phyloP scores from a whole-genome alignment of 2,888 invertebrate genomes.

The Netelia inedita region DNA sequence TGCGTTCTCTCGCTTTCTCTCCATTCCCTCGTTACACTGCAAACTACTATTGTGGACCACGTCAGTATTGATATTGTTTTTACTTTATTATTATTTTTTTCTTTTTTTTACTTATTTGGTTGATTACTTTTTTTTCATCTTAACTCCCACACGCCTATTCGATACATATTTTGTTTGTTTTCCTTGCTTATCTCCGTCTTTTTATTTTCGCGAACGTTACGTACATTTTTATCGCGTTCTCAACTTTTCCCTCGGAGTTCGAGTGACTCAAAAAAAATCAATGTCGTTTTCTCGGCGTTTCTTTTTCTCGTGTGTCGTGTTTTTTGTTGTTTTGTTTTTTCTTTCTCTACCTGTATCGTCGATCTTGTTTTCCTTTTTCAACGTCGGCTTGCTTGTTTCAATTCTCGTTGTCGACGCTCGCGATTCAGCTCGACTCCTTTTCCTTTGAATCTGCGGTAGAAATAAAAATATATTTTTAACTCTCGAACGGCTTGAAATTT shows the following conservation, averaged over 20 bases:
- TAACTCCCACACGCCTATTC: constrained; percentile 50
- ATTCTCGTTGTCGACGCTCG: constrained; percentile 66
- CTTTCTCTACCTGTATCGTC: constrained; percentile 67
- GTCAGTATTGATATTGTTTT: constrained; percentile 78
- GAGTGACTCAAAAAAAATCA: constrained; percentile 41
- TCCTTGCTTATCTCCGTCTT: constrained; percentile 36
- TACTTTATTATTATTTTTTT: constrained; percentile 68
- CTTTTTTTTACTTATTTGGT: constrained; percentile 66
- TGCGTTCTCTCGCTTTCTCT: constrained; percentile 30
- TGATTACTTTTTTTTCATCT: constrained; percentile 67
- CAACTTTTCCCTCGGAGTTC: not conserved
- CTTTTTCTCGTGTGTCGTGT: constrained; percentile 43
- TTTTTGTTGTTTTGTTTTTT: constrained; percentile 55
- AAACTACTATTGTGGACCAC: constrained; percentile 82
- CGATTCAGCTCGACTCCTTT: constrained; percentile 90
- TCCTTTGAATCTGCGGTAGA: constrained; percentile 89
- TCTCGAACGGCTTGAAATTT: not conserved
- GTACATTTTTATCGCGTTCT: constrained; percentile 33
- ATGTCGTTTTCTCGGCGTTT: constrained; percentile 57
- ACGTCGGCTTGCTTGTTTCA: constrained; percentile 70
- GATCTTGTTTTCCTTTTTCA: constrained; percentile 71
- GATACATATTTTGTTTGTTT: constrained; percentile 37
- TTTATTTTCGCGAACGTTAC: constrained; percentile 45
- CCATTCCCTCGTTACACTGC: constrained; percentile 73
- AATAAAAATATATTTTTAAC: constrained; percentile 53